Base-by-base conservation (phyloP, 30 jellyfish, hydroid and myxozoan genomes). In the Catostylus mosaicus region DNA sequence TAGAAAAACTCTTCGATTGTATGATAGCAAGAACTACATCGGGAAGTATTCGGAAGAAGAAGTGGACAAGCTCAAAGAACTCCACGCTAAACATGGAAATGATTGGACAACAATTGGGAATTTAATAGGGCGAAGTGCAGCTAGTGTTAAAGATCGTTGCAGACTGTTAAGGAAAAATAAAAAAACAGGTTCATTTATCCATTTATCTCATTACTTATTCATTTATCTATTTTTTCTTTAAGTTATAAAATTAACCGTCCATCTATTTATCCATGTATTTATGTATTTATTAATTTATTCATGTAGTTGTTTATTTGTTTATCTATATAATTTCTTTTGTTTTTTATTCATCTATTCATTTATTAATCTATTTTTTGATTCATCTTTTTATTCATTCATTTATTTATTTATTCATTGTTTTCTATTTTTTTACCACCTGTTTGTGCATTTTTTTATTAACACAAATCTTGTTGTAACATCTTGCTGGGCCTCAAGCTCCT, bases 11-110 rank as follows among this genome's bases (percentile, higher is more conserved):
- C 86, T 87, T 33, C 75, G 98, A 7, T 82, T 93, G 67, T 93
- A 80, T 72, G 96, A 93, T 77, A 37, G 50, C 57, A 93, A 82
- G 75, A 93, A 93, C 69, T 93, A 72, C 83, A 92, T 87, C 31
- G 98, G 98, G 19, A 93, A 93, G 59, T 93, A 93, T 68, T 33
- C 97, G 1, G 87, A 82, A 19, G 98, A 81, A 8, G 98, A 93
- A 61, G 90, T 86, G 30, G 87, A 74, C 3, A 87, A 77, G 64
- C 96, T 93, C 56, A 80, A 69, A 27, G 83, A 68, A 40, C 73
- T 93, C 0, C 85, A 74, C 30, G 75, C 60, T 30, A 77, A 75
- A 19, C 73, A 86, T 78, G 96, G 96, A 23, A 89, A 80, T 51
- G 93, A 88, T 54, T 88, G 97, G 97, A 84, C 97, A 18, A 67